Base-by-base conservation (phyloP, 2,113 vertebrate genomes). In the Gopherus flavomarginatus region DNA sequence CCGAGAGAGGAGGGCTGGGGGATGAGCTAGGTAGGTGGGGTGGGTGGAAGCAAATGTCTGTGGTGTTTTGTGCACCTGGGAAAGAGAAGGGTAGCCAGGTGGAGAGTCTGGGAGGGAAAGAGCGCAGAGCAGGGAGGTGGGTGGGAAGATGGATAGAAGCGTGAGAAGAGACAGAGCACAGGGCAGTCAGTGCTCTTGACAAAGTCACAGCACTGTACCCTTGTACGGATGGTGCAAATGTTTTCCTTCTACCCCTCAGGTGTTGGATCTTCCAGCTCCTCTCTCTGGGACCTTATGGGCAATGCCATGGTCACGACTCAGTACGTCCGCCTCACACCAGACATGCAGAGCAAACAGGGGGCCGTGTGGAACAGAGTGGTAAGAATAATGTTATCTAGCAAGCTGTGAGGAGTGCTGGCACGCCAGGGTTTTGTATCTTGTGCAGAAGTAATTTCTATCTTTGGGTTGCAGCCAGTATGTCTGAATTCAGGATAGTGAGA, bases 281-380 rank as follows among this genome's bases (percentile, higher is more conserved):
- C 99, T 59, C 98, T 99, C 85, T 99, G 99, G 99, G 99, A 99
- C 92, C 97, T 99, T 95, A 98, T 98, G 98, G 99, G 99, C 49
- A 99, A 99, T 92, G 98, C 99, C 91, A 99, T 99, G 98, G 98
- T 99, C 96, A 99, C 99, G 96, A 99, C 99, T 1, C 99, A 99
- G 49, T 99, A 99, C 96, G 98, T 99, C 94, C 99, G 99, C 38
- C 99, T 99, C 87, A 99, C 99, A 47, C 98, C 99, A 53, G 99
- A 99, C 96, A 97, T 98, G 98, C 99, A 99, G 97, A 99, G 99
- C 98, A 98, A 99, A 93, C 99, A 99, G 98, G 99, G 99, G 94
- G 99, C 99, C 49, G 98, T 99, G 22, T 99, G 99, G 99, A 99
- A 99, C 97, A 98, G 99, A 31, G 98, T 99, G 94, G 99, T 99